phyloP scores from a whole-genome alignment of 2,888 invertebrate species.

The Adineta ricciae region DNA sequence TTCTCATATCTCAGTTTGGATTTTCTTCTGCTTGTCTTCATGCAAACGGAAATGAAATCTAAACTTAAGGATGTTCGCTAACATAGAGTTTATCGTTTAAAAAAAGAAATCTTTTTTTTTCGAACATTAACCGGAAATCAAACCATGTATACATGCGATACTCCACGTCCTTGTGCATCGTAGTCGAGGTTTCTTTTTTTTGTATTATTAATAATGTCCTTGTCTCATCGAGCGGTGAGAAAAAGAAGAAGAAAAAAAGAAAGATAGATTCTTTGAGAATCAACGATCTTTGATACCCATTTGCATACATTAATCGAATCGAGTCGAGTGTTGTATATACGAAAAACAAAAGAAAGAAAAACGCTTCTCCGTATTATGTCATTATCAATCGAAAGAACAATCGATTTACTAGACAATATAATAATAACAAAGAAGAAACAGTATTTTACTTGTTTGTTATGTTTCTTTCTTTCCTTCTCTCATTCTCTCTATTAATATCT shows the following conservation, averaged over 20 bases:
- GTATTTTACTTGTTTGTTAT: not conserved
- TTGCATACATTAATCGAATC: not conserved
- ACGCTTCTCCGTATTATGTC: not conserved
- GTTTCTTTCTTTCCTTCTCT: not conserved
- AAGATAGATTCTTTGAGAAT: not conserved
- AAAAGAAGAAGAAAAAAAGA: not conserved
- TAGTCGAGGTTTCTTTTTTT: not conserved
- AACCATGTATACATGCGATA: not conserved
- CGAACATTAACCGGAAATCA: not conserved
- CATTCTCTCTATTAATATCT: not conserved
- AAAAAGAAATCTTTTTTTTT: not conserved
- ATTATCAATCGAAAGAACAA: slow-evolving; percentile 6
- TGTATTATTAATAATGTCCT: no score
- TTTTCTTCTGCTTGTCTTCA: not conserved
- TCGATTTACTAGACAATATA: not conserved
- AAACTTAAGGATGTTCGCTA: not conserved
- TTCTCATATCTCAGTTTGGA: not conserved
- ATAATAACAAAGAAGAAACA: not conserved
- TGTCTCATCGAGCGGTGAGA: not conserved
- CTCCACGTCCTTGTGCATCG: not conserved
- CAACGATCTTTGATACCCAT: not conserved
- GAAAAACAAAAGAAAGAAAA: not conserved
- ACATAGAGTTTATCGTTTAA: not conserved
- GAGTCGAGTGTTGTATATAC: not conserved
- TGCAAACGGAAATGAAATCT: not conserved